phyloP scores from a whole-genome alignment of 2,888 invertebrate genomes.

The Yponomeuta malinellus region DNA sequence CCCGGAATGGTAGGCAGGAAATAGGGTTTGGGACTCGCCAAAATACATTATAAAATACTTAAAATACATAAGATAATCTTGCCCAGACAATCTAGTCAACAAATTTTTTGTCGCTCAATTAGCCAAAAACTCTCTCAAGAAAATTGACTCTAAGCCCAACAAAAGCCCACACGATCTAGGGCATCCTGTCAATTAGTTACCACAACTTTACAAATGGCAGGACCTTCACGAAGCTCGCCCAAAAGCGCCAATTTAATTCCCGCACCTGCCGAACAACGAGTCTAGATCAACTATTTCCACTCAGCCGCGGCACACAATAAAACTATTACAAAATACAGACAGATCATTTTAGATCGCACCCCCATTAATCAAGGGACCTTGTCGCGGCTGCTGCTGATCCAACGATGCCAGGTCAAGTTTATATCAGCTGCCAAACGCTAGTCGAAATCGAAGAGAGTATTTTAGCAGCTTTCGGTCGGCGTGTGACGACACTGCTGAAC shows the following conservation, averaged over 20 bases:
- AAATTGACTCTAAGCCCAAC: background rate
- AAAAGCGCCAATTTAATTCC: background rate
- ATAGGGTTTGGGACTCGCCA: too few species aligned
- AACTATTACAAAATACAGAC: conserved; percentile 13
- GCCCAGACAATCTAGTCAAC: too few species aligned
- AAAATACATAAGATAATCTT: too few species aligned
- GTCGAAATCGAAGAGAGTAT: conserved; percentile 18
- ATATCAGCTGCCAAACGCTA: conserved; percentile 17
- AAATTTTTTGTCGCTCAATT: too few species aligned
- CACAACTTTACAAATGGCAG: background rate
- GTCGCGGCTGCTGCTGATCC: conserved; percentile 7
- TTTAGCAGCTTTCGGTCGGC: conserved; percentile 9
- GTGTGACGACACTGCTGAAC: conserved; percentile 9
- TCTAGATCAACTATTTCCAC: conserved; percentile 6
- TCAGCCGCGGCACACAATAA: conserved; percentile 7
- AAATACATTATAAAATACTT: too few species aligned
- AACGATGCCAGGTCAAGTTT: conserved; percentile 15
- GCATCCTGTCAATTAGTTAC: background rate
- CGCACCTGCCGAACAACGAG: background rate
- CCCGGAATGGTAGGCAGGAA: too few species aligned
- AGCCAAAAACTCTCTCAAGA: background rate
- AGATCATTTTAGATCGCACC: conserved; percentile 15
- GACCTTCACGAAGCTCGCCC: background rate
- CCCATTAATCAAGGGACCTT: conserved; percentile 15
- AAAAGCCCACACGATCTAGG: background rate